Evolutionary conservation across 2,797 vertebrate species (phyloP).

Genomic region (Lindbergichthys nudifrons): DNA sequence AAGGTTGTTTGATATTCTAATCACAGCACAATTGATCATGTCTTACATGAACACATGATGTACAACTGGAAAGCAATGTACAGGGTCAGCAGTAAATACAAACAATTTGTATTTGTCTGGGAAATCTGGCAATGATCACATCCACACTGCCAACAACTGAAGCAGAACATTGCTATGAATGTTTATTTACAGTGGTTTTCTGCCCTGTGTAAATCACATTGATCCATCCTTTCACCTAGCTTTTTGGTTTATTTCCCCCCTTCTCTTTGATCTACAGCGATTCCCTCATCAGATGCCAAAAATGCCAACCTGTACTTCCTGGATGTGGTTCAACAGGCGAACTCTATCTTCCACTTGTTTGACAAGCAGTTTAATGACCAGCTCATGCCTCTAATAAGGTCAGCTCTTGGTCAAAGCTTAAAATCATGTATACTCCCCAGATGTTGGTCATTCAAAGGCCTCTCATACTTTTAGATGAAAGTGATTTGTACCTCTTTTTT

Average conservation of each 20-base stretch:
- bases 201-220: conserved; percentile 19
- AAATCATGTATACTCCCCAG: background rate
- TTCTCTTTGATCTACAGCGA: conserved; percentile 84
- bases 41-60: background rate
- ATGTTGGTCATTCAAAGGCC: background rate
- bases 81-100: background rate
- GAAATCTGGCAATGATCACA: background rate
- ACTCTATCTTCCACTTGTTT: conserved; percentile 99
- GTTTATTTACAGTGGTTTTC: conserved; percentile 10
- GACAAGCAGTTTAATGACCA: conserved; percentile 99
- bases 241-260: conserved; percentile 12
- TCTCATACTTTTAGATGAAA: conserved; percentile 12
- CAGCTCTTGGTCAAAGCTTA: conserved; percentile 48
- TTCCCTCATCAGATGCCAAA: conserved; percentile 96
- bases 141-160: background rate
- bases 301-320: conserved; percentile 98
- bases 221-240: conserved; percentile 26
- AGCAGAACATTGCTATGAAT: conserved; percentile 17
- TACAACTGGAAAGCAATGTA: background rate
- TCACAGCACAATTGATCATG: background rate
- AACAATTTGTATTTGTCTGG: background rate
- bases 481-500: background rate
- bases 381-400: conserved; percentile 99
- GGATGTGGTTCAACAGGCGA: conserved; percentile 99
- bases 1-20: background rate